phyloP scores from a whole-genome alignment of 1,140 invertebrate genomes.

The Drosophila azteca region DNA sequence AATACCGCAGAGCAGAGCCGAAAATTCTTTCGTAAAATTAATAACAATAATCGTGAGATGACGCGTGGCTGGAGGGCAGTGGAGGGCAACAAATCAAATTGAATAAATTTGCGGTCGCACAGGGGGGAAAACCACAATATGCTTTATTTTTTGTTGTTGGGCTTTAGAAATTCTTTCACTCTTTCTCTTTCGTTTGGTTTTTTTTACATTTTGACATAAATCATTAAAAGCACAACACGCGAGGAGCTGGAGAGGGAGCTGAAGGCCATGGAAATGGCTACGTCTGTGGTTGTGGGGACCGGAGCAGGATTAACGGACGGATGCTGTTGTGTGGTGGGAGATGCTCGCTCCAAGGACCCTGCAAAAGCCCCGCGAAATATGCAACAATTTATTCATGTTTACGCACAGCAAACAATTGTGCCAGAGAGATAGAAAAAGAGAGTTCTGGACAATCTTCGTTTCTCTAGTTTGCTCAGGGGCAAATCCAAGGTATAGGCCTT shows the following conservation, averaged over 20 bases:
- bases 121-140: constrained; percentile 50
- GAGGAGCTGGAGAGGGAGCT: constrained; percentile 13
- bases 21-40: constrained; percentile 71
- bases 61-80: constrained; percentile 3
- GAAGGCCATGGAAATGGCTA: constrained; percentile 39
- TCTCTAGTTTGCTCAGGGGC: too few species aligned
- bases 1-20: constrained; percentile 45
- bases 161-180: constrained; percentile 12
- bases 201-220: constrained; percentile 66
- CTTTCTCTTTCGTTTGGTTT: constrained; percentile 26
- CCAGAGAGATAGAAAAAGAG: not conserved
- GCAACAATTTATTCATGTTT: too few species aligned
- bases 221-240: constrained; percentile 59
- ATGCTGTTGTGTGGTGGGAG: too few species aligned
- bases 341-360: not conserved
- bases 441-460: too few species aligned
- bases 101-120: constrained; percentile 46
- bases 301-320: too few species aligned
- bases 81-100: constrained; percentile 54
- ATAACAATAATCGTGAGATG: constrained; percentile 65
- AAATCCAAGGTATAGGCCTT: too few species aligned
- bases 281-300: too few species aligned
- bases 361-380: too few species aligned
- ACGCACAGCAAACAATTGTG: not conserved
- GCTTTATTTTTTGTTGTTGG: constrained; percentile 26